Evolutionary conservation across 2,113 vertebrate species (phyloP).

Genomic region (Chaetura pelagica): DNA sequence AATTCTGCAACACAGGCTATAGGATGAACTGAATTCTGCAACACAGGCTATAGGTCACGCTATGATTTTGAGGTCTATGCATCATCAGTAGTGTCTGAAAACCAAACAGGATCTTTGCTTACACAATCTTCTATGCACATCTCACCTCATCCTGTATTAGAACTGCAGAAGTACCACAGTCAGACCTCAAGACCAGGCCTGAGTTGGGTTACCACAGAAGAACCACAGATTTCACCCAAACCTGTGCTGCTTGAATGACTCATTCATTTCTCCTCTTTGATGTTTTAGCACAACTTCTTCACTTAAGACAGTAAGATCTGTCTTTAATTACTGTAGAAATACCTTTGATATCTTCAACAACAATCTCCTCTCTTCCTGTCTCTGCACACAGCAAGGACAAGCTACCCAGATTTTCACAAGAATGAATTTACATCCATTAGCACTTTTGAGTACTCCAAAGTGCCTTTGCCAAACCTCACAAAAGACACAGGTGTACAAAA

Average conservation of each 20-base stretch:
- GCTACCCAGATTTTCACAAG: neutral
- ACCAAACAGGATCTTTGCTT: neutral
- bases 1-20: too few species aligned
- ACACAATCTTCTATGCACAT: neutral
- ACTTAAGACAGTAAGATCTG: neutral
- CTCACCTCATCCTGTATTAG: rapidly evolving
- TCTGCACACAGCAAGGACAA: neutral
- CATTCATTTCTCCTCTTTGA: neutral
- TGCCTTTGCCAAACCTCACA: neutral
- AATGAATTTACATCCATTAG: neutral
- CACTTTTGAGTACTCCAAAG: neutral
- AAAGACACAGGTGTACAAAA: neutral
- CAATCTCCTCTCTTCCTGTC: neutral
- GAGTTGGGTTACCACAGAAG: neutral
- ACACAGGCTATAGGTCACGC: neutral
- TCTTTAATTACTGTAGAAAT: conserved; percentile 8
- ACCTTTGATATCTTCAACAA: neutral
- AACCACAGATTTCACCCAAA: neutral
- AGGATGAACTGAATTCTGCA: neutral
- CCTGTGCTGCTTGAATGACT: neutral
- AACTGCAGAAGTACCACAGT: neutral
- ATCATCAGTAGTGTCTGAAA: neutral
- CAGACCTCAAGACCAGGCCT: rapidly evolving
- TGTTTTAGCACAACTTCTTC: neutral
- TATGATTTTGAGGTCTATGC: neutral